Conservation (phyloP, 2,113 vertebrate genomes). For the Psammodynastes pulverulentus region DNA sequence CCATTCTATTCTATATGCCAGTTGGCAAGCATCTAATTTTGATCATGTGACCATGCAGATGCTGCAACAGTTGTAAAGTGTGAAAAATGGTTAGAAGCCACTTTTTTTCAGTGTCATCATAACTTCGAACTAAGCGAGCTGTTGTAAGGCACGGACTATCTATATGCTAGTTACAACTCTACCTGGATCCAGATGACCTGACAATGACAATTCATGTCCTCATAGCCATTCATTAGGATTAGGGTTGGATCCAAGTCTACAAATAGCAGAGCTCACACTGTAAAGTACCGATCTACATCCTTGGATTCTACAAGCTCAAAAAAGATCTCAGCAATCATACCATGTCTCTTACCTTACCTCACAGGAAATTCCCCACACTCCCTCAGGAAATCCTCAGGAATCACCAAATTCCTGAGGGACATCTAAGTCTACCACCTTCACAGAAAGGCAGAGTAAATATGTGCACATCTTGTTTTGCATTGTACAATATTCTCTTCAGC, state of each 20-base stretch:
- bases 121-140: too few species aligned
- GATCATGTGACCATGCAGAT: too few species aligned
- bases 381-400: not conserved
- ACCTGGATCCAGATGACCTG: not conserved
- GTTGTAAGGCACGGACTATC: too few species aligned
- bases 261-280: not conserved
- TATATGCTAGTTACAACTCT: not conserved
- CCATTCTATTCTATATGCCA: too few species aligned
- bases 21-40: too few species aligned
- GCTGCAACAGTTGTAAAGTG: too few species aligned
- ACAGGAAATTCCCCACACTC: not conserved
- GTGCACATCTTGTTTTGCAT: not conserved
- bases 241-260: not conserved
- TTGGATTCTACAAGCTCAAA: not conserved
- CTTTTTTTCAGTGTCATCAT: too few species aligned
- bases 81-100: too few species aligned
- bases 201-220: not conserved
- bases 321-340: not conserved
- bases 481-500: not conserved
- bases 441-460: not conserved
- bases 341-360: not conserved
- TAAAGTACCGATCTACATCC: not conserved
- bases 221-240: not conserved
- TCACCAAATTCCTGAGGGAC: not conserved
- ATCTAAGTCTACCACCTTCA: not conserved